Evolutionary conservation across 2,888 invertebrate species (phyloP).

Genomic region (Philonicus albiceps): DNA sequence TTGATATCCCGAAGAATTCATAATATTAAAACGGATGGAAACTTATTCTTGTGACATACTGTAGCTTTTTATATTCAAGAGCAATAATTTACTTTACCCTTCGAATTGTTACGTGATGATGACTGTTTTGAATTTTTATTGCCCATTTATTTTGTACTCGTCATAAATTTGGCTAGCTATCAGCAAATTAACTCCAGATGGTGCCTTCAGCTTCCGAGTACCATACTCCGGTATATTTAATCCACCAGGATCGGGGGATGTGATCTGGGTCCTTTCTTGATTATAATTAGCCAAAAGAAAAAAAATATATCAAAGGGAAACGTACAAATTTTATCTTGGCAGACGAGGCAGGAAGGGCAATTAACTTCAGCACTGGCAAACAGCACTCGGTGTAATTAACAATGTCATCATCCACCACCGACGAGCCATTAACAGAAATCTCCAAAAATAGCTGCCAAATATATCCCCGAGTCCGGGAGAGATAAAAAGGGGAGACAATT

Average conservation of each 20-base stretch:
- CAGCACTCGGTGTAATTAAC: not conserved
- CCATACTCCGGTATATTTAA: not conserved
- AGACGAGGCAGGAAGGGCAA: conserved; percentile 12
- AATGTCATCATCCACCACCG: not conserved
- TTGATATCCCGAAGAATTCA: too few relatives aligned
- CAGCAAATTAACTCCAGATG: not conserved
- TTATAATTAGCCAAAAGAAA: not conserved
- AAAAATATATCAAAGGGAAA: not conserved
- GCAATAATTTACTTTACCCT: not conserved
- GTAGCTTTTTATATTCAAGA: not conserved
- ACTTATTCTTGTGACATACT: too few relatives aligned
- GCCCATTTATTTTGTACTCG: not conserved
- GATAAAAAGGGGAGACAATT: conserved; percentile 12
- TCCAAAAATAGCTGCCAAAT: conserved; percentile 27
- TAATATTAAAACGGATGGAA: too few relatives aligned
- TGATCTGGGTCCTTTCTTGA: not conserved
- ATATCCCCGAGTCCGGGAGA: not conserved
- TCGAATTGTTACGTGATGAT: not conserved
- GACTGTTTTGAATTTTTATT: not conserved
- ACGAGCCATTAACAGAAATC: not conserved
- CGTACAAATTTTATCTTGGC: not conserved
- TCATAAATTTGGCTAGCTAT: not conserved
- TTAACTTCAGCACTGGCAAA: not conserved
- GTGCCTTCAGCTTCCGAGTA: not conserved
- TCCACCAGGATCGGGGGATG: not conserved